A percentile compares a stretch with the other conserved stretches of the same genome.
Conservation (phyloP, 2,888 invertebrate species). For the Acrobasis repandana region DNA sequence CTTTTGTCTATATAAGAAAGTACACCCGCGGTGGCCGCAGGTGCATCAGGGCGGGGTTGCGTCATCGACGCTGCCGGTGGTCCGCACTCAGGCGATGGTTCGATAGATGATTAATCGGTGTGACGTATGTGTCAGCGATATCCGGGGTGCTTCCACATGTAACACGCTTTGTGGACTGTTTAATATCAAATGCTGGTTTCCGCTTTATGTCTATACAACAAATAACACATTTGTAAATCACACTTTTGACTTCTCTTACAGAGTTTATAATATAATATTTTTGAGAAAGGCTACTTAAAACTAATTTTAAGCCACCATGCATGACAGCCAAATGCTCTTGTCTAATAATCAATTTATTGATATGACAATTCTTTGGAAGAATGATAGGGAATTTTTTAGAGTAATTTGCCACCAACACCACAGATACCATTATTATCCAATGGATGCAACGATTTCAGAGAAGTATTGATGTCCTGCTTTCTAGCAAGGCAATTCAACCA, state of each 20-base stretch:
- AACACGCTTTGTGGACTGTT: too few relatives aligned
- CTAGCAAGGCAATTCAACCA: conserved; percentile 1
- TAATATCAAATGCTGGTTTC: too few relatives aligned
- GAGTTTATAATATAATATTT: conserved; percentile 23
- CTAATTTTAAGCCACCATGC: conserved; percentile 23
- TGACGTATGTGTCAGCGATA: too few relatives aligned
- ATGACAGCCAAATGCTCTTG: conserved; percentile 24
- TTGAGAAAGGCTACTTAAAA: conserved; percentile 20
- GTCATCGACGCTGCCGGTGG: too few relatives aligned
- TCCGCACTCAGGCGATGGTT: too few relatives aligned
- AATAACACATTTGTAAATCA: conserved; percentile 8
- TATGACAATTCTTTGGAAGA: conserved; percentile 22
- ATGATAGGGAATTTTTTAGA: conserved; percentile 22
- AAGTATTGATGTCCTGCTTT: not conserved
- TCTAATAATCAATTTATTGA: conserved; percentile 23
- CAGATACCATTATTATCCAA: not conserved
- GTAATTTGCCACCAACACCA: conserved; percentile 5
- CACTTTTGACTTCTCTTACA: conserved; percentile 24
- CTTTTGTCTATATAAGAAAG: too few relatives aligned
- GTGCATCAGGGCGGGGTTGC: too few relatives aligned
- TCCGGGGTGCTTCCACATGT: too few relatives aligned
- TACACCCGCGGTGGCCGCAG: too few relatives aligned
- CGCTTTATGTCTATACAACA: conserved; percentile 1
- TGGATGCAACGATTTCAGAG: not conserved
- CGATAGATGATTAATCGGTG: too few relatives aligned